Evolutionary conservation across 2,113 vertebrate species (phyloP).

Genomic region (Strix aluco): DNA sequence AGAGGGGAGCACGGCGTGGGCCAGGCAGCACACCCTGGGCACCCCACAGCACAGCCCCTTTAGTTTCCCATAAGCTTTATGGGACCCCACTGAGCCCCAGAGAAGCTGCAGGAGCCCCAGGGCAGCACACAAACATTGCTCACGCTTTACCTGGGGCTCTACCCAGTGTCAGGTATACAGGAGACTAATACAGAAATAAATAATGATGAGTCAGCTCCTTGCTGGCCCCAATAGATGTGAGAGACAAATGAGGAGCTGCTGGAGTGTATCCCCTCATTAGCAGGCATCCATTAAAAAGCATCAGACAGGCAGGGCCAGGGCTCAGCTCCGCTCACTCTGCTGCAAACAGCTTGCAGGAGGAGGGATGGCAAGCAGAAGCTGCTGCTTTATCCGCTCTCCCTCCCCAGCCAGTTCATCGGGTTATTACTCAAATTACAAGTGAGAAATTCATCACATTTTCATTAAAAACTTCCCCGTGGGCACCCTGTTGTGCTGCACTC

Average conservation of each 20-base stretch:
- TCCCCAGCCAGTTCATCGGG: background rate
- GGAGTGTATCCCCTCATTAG: background rate
- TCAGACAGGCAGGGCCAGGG: background rate
- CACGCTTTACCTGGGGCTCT: rapidly evolving
- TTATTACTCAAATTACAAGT: conserved; percentile 21
- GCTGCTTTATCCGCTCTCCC: background rate
- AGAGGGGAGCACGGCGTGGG: background rate
- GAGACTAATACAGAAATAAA: background rate
- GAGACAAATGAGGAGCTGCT: background rate
- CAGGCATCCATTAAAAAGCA: background rate
- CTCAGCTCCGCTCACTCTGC: rapidly evolving
- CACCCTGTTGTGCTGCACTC: background rate
- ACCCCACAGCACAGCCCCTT: background rate
- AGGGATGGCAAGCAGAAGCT: rapidly evolving
- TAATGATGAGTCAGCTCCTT: background rate
- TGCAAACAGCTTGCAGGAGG: background rate
- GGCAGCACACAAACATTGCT: background rate
- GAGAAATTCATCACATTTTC: conserved; percentile 48
- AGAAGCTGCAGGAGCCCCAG: background rate
- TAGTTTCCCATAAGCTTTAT: rapidly evolving
- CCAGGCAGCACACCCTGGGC: background rate
- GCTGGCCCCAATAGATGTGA: background rate
- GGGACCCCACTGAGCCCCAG: rapidly evolving
- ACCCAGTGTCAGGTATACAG: rapidly evolving
- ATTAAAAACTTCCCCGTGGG: conserved; percentile 39